These are phyloP conservation scores for Propithecus perrieri DNA, from an alignment of 2,797 vertebrate species.

Conservation along the genomic window DNA sequence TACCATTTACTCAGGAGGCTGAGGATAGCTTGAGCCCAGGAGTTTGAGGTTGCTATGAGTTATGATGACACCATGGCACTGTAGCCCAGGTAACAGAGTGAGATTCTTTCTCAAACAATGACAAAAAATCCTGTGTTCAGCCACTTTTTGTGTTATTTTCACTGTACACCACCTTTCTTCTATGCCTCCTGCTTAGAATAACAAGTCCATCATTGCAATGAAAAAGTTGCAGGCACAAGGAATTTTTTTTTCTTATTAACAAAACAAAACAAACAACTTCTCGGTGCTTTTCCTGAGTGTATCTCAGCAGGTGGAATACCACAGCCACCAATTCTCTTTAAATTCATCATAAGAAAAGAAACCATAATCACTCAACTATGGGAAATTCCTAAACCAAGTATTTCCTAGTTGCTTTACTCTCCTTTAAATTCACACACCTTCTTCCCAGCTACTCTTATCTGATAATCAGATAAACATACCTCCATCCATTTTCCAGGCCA, in stretches of 20 bases:
- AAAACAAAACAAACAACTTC: background rate
- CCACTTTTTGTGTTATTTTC: background rate
- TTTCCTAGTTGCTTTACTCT: background rate
- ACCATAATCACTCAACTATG: background rate
- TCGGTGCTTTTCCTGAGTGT: background rate
- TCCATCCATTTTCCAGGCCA: background rate
- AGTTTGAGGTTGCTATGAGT: no score
- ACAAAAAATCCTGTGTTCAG: background rate
- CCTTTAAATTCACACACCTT: background rate
- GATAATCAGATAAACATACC: background rate
- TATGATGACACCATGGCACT: no score
- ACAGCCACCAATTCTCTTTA: background rate
- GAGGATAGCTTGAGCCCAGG: no score
- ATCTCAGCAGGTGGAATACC: background rate
- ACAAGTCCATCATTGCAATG: background rate
- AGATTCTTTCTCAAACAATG: no score
- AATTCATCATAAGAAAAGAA: background rate
- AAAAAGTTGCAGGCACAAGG: background rate
- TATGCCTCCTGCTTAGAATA: background rate
- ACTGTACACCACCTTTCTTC: background rate
- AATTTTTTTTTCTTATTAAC: background rate
- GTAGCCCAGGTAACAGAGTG: no score
- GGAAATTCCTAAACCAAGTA: background rate
- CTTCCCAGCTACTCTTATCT: background rate
- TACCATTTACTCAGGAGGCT: no score